These are phyloP conservation scores for Eupithecia vulgata DNA, from an alignment of 2,888 invertebrate genomes.

Conservation along the genomic window DNA sequence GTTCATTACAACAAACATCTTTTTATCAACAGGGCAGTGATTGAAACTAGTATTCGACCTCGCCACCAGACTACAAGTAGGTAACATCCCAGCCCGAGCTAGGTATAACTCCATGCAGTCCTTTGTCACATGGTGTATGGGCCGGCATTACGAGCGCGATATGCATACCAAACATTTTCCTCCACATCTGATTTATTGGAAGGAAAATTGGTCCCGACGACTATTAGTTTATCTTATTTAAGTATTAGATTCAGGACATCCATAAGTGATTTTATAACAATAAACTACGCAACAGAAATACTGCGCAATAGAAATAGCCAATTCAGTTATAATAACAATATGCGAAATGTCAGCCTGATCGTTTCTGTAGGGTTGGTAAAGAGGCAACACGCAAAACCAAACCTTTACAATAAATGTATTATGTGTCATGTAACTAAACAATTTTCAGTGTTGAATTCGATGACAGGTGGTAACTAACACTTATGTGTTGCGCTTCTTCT, in stretches of 20 bases:
- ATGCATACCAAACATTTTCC: not conserved
- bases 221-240: not conserved
- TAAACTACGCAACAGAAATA: too few relatives aligned
- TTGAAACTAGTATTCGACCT: not conserved
- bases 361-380: too few relatives aligned
- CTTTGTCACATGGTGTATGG: not conserved
- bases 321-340: too few relatives aligned
- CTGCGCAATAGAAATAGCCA: too few relatives aligned
- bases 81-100: not conserved
- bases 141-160: not conserved
- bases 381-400: too few relatives aligned
- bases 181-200: not conserved
- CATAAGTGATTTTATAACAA: not conserved
- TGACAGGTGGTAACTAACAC: too few relatives aligned
- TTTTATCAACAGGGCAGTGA: not conserved
- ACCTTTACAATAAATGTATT: too few relatives aligned
- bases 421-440: too few relatives aligned
- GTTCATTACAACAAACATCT: not conserved
- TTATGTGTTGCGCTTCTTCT: not conserved
- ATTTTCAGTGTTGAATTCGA: too few relatives aligned
- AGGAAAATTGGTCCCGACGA: not conserved
- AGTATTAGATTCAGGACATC: not conserved
- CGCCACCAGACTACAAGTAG: not conserved
- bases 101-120: not conserved
- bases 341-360: too few relatives aligned